phyloP scores from a whole-genome alignment of 2,113 vertebrate genomes.

The Campylomormyrus numenius region DNA sequence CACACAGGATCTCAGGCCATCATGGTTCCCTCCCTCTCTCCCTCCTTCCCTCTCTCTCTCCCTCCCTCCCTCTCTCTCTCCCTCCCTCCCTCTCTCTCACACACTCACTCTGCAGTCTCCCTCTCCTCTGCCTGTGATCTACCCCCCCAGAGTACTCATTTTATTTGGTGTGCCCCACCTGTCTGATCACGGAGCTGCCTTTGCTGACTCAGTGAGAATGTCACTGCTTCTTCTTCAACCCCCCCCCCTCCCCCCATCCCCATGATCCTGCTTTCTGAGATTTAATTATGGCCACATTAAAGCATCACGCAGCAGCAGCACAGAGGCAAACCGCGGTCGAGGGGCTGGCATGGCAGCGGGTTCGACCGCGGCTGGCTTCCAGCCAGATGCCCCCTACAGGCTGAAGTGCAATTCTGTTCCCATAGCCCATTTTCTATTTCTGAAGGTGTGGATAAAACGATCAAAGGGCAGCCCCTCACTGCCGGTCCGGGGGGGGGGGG shows the following conservation, averaged over 20 bases:
- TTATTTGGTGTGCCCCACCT: not conserved
- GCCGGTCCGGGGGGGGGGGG: not conserved
- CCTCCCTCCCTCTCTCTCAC: not conserved
- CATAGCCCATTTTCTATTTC: not conserved
- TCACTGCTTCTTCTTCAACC: too few relatives aligned
- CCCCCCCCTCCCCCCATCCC: too few relatives aligned
- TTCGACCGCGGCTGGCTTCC: not conserved
- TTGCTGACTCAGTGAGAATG: not conserved
- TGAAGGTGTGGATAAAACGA: constrained; percentile 13
- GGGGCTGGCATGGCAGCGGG: not conserved
- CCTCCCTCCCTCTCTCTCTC: not conserved
- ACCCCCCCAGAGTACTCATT: not conserved
- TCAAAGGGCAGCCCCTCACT: constrained; percentile 5
- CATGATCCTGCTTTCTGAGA: not conserved
- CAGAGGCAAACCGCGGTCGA: not conserved
- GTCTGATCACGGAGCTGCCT: not conserved
- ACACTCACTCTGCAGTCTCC: not conserved
- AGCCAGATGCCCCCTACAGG: not conserved
- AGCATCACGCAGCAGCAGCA: not conserved
- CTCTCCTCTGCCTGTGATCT: not conserved
- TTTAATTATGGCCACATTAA: not conserved
- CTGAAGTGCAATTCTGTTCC: not conserved
- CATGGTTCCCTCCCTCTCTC: not conserved
- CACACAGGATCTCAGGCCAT: not conserved
- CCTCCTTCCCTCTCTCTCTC: not conserved